phyloP scores from a whole-genome alignment of 2,888 invertebrate genomes.

The Blastobasis adustella region DNA sequence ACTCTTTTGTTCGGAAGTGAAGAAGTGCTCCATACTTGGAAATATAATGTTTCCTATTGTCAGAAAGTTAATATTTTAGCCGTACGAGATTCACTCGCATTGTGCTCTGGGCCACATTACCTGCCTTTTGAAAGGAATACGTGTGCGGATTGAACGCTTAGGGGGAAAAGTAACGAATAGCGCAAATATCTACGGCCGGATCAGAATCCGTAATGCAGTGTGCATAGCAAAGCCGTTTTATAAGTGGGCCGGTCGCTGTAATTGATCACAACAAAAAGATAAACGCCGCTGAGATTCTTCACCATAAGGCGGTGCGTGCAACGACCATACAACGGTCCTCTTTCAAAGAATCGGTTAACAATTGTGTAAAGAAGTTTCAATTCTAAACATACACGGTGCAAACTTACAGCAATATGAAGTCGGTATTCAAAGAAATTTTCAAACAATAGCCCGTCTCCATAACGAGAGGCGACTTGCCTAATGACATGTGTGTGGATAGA shows the following conservation, averaged over 20 bases:
- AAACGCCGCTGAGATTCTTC: background rate
- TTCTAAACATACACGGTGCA: no score
- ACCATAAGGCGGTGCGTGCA: no score
- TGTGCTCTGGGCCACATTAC: constrained; percentile 56
- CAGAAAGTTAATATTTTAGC: constrained; percentile 69
- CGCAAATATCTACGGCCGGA: constrained; percentile 42
- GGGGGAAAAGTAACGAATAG: constrained; percentile 42
- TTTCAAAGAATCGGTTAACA: constrained; percentile 16
- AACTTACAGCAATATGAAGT: no score
- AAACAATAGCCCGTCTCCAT: constrained; percentile 39
- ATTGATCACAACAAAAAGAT: constrained; percentile 45
- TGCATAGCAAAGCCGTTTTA: constrained; percentile 30
- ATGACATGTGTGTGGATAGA: constrained; percentile 38
- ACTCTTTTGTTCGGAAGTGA: constrained; percentile 70
- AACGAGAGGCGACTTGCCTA: constrained; percentile 30
- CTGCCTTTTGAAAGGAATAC: constrained; percentile 54
- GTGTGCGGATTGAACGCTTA: constrained; percentile 55
- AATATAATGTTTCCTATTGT: constrained; percentile 69
- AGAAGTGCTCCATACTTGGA: constrained; percentile 67
- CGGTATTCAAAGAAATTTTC: constrained; percentile 24
- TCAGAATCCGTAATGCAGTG: constrained; percentile 35
- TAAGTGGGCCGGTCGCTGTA: constrained; percentile 53
- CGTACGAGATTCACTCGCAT: constrained; percentile 59
- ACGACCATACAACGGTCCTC: constrained; percentile 3
- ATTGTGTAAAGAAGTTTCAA: background rate